Conservation (phyloP, 1,140 invertebrate species). For the Aporrectodea caliginosa region DNA sequence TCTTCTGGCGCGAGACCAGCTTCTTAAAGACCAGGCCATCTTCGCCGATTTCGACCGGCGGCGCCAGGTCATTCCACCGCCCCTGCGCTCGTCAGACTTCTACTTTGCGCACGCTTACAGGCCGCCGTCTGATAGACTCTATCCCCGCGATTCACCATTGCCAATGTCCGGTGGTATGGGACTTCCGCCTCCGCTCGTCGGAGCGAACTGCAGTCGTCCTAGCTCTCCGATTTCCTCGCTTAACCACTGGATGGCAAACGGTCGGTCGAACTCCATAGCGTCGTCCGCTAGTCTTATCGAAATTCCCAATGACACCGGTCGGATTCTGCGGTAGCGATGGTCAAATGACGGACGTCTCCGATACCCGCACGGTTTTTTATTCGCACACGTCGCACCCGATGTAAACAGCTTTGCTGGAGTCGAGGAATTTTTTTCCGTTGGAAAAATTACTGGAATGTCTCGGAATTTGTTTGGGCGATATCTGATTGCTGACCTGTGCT, state of each 20-base stretch:
- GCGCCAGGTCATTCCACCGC: neutral
- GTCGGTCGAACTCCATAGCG: neutral
- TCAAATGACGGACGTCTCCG: too few relatives aligned
- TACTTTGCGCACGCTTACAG: neutral
- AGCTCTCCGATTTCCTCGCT: neutral
- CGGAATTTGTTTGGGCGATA: too few relatives aligned
- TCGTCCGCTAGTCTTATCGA: neutral
- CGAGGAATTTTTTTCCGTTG: too few relatives aligned
- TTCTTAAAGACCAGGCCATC: neutral
- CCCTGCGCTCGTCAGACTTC: neutral
- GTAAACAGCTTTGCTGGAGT: too few relatives aligned
- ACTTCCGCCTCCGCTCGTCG: neutral
- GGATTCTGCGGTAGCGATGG: neutral
- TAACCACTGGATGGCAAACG: neutral
- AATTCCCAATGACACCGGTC: neutral
- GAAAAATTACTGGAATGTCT: too few relatives aligned
- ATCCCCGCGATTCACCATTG: neutral
- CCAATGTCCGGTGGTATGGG: neutral
- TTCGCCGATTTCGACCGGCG: neutral
- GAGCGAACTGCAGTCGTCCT: neutral
- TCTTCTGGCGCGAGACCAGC: neutral
- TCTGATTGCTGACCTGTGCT: too few relatives aligned
- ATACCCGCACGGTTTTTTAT: too few relatives aligned
- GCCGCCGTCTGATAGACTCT: neutral
- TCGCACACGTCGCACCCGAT: too few relatives aligned